Evolutionary conservation across 2,797 vertebrate species (phyloP).

Genomic region (Rousettus madagascariensis): DNA sequence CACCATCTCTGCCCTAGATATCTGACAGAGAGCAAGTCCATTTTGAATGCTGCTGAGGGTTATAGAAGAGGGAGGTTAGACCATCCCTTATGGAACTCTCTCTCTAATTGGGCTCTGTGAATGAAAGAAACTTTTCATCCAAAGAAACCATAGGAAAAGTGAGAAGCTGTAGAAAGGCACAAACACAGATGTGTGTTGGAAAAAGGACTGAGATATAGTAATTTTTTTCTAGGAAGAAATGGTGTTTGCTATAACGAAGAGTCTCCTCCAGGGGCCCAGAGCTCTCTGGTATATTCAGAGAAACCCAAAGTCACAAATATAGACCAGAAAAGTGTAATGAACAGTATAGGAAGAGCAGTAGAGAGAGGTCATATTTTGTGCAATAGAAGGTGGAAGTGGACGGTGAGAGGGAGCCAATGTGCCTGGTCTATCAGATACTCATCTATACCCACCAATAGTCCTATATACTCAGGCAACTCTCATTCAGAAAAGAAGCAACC

Average conservation of each 20-base stretch:
- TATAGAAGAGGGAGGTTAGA: not conserved
- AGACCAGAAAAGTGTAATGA: not conserved
- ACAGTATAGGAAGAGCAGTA: not conserved
- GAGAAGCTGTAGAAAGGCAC: not conserved
- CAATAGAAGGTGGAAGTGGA: no score
- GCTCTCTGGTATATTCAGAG: not conserved
- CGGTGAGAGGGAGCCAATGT: not conserved
- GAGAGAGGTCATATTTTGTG: not conserved
- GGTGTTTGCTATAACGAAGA: not conserved
- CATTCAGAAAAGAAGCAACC: not conserved
- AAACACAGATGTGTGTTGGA: not conserved
- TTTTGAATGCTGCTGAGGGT: not conserved
- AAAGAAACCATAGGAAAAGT: not conserved
- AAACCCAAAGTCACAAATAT: not conserved
- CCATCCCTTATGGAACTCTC: not conserved
- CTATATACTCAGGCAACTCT: not conserved
- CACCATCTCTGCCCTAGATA: not conserved
- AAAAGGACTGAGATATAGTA: not conserved
- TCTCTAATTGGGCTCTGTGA: not conserved
- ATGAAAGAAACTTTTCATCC: not conserved
- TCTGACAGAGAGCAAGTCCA: not conserved
- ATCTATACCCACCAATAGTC: not conserved
- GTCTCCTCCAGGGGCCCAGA: not conserved
- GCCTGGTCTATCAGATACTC: not conserved
- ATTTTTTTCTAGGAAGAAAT: not conserved